phyloP scores from a whole-genome alignment of 2,797 vertebrate species.

The Coregonus ussuriensis region DNA sequence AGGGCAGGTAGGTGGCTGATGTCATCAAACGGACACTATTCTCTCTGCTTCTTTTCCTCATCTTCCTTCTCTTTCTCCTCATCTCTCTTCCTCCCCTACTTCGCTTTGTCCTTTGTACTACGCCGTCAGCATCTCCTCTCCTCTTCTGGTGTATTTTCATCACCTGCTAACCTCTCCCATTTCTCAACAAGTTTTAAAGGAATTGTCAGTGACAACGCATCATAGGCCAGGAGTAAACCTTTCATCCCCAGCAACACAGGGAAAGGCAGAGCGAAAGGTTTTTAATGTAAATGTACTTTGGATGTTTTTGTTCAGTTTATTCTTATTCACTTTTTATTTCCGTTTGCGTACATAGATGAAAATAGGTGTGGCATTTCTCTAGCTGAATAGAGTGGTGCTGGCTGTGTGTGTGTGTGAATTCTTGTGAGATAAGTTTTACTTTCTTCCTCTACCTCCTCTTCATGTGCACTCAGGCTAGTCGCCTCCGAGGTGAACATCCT shows the following conservation, averaged over 20 bases:
- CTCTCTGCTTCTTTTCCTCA: neutral
- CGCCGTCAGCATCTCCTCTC: slow-evolving; percentile 15
- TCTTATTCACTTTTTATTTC: too few species aligned
- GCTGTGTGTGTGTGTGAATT: slow-evolving; percentile 22
- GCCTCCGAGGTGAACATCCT: slow-evolving; percentile 22
- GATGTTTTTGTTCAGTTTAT: slow-evolving; percentile 31
- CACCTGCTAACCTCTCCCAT: slow-evolving; percentile 3
- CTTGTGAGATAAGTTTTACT: neutral
- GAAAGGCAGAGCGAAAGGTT: slow-evolving; percentile 2
- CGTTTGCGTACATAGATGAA: neutral
- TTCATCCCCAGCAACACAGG: slow-evolving; percentile 52
- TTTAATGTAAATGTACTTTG: slow-evolving; percentile 45
- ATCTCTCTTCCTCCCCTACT: neutral
- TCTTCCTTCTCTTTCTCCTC: neutral
- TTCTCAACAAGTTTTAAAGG: slow-evolving; percentile 24
- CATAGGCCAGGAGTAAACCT: slow-evolving; percentile 47
- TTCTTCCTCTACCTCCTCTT: slow-evolving; percentile 36
- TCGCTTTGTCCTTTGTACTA: neutral
- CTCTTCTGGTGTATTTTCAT: slow-evolving; percentile 7
- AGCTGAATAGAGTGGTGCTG: neutral
- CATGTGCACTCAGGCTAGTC: slow-evolving; percentile 27
- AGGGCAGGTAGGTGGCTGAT: slow-evolving; percentile 5
- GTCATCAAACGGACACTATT: neutral
- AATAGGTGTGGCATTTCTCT: slow-evolving; percentile 36
- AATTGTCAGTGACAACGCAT: slow-evolving; percentile 26